Evolutionary conservation across 2,113 vertebrate species (phyloP).

Genomic region (Phaetusa simplex): DNA sequence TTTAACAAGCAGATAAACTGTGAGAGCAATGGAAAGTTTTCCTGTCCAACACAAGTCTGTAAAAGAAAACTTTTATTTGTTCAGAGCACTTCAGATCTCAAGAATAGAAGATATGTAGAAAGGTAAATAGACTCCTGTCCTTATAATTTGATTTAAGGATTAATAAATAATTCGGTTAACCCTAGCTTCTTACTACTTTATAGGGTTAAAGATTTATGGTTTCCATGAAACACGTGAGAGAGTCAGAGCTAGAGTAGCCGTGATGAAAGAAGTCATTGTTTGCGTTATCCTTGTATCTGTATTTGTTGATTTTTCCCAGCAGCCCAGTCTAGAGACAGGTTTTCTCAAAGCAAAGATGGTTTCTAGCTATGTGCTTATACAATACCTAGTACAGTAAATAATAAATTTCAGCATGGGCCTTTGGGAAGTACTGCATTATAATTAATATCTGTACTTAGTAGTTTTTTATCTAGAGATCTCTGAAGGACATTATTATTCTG

Average conservation of each 20-base stretch:
- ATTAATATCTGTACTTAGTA: neutral
- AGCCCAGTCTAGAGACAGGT: neutral
- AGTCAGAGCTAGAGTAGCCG: neutral
- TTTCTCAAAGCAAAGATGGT: neutral
- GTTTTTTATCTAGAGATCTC: neutral
- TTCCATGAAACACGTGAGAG: neutral
- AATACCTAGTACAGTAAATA: neutral
- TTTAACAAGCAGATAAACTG: constrained; percentile 47
- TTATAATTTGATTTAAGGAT: neutral
- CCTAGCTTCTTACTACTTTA: neutral
- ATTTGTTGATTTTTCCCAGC: neutral
- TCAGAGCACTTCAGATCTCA: neutral
- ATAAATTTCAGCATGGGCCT: neutral
- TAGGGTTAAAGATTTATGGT: neutral
- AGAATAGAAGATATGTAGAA: neutral
- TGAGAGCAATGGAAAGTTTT: neutral
- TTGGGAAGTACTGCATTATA: neutral
- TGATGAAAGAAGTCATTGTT: neutral
- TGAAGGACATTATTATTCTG: neutral
- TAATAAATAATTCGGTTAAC: neutral
- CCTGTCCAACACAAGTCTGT: neutral
- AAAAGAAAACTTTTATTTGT: neutral
- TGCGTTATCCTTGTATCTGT: neutral
- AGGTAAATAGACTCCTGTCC: neutral
- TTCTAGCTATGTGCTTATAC: neutral